Percentiles rank a stretch among this genome's conserved stretches.
Conservation (phyloP, 1,140 invertebrate species). For the Polypedilum vanderplanki region DNA sequence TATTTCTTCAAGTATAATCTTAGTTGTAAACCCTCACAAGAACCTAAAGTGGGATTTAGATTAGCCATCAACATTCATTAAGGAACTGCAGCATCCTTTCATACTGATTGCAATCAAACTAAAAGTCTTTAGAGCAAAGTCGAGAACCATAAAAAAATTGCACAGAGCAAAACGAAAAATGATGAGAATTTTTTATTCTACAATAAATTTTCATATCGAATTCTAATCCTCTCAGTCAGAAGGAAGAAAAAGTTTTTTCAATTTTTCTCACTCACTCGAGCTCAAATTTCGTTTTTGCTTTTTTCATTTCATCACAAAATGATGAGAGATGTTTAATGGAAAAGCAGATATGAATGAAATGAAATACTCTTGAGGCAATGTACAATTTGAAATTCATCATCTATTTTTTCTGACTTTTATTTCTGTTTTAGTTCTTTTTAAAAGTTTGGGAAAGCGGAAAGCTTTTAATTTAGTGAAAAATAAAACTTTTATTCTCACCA, state of each 20-base stretch:
- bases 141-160: neutral
- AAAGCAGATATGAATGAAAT: neutral
- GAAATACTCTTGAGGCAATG: neutral
- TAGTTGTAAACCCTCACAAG: too few relatives aligned
- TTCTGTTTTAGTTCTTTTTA: neutral
- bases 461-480: neutral
- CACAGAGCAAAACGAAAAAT: neutral
- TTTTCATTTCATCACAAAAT: neutral
- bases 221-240: conserved; percentile 1
- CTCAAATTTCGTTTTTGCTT: neutral
- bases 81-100: neutral
- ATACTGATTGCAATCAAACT: conserved; percentile 1
- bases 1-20: too few relatives aligned
- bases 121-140: conserved; percentile 8
- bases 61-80: conserved; percentile 2
- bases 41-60: neutral
- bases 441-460: too few relatives aligned
- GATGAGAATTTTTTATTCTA: neutral
- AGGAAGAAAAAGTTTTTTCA: neutral
- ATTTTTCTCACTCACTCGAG: neutral
- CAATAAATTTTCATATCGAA: conserved; percentile 1
- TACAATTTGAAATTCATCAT: neutral
- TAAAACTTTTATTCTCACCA: neutral
- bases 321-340: neutral
- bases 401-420: neutral